Conservation (phyloP, 2,888 invertebrate genomes). For the Pomacea canaliculata region DNA sequence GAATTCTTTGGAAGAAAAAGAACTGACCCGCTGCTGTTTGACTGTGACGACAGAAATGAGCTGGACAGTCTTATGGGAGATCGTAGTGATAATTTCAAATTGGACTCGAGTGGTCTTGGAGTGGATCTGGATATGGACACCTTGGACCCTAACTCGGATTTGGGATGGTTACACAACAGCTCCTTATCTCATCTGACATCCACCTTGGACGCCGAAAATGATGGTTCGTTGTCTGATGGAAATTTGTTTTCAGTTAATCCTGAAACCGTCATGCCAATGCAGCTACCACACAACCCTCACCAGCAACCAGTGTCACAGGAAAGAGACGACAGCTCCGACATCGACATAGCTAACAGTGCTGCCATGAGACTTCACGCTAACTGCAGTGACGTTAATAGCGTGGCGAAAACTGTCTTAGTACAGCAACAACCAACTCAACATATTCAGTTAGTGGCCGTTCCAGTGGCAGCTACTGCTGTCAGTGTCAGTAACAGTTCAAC, state of each 20-base stretch:
- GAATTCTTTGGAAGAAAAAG: conserved; percentile 28
- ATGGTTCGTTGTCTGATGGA: conserved; percentile 26
- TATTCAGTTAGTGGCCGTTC: conserved; percentile 17
- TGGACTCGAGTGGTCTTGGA: conserved; percentile 37
- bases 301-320: conserved; percentile 20
- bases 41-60: conserved; percentile 41
- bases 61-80: conserved; percentile 42
- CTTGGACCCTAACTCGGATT: conserved; percentile 43
- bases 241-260: conserved; percentile 79
- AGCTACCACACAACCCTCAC: neutral
- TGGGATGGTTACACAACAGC: conserved; percentile 47
- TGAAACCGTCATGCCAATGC: conserved; percentile 88
- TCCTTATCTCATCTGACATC: conserved; percentile 32
- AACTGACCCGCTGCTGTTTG: conserved; percentile 37
- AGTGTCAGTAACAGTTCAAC: conserved; percentile 19
- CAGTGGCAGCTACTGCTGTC: conserved; percentile 12
- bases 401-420: conserved; percentile 45
- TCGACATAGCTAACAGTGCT: conserved; percentile 30
- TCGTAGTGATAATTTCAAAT: conserved; percentile 26
- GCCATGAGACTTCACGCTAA: conserved; percentile 36
- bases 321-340: conserved; percentile 24
- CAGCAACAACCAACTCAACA: conserved; percentile 27
- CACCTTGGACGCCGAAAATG: conserved; percentile 30
- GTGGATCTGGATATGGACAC: conserved; percentile 41
- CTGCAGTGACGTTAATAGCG: conserved; percentile 48